Conservation (phyloP, 2,888 invertebrate species). For the Coronaproctus castanopsis region DNA sequence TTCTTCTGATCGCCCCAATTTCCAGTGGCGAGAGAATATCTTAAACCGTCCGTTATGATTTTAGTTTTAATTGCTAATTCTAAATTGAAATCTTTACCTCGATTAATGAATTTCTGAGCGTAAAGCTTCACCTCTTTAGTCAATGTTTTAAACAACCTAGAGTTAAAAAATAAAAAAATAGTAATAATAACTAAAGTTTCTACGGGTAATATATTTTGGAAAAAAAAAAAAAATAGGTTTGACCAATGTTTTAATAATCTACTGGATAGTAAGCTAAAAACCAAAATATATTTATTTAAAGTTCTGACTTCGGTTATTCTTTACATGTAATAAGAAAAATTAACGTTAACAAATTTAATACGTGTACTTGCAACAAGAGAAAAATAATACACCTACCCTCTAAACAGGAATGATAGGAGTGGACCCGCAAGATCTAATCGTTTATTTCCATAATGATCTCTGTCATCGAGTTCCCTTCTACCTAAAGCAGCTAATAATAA, state of each 20-base stretch:
- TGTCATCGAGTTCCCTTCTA: conserved; percentile 90
- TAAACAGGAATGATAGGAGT: conserved; percentile 83
- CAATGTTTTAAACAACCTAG: conserved; percentile 69
- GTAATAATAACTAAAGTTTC: no score
- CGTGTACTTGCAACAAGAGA: not conserved
- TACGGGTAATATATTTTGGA: no score
- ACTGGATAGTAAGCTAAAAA: no score
- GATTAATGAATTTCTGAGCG: conserved; percentile 96
- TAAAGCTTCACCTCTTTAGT: conserved; percentile 96
- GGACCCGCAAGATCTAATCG: conserved; percentile 94
- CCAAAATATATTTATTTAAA: no score
- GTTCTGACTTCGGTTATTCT: no score
- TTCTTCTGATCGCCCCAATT: conserved; percentile 99
- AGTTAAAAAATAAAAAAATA: conserved; percentile 13
- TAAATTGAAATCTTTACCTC: conserved; percentile 94
- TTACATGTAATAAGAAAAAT: no score
- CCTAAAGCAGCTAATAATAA: conserved; percentile 81
- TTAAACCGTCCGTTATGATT: conserved; percentile 90
- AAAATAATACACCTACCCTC: conserved; percentile 39
- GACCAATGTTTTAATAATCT: no score
- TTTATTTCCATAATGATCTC: conserved; percentile 99
- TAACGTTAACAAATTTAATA: not conserved
- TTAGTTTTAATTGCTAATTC: conserved; percentile 92
- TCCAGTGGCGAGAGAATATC: conserved; percentile 95
- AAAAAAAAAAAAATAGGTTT: no score